Evolutionary conservation across 2,113 vertebrate genomes (phyloP), one percentile per base, ranked within the genome.

Genomic region (Notarius lentiginosus): DNA sequence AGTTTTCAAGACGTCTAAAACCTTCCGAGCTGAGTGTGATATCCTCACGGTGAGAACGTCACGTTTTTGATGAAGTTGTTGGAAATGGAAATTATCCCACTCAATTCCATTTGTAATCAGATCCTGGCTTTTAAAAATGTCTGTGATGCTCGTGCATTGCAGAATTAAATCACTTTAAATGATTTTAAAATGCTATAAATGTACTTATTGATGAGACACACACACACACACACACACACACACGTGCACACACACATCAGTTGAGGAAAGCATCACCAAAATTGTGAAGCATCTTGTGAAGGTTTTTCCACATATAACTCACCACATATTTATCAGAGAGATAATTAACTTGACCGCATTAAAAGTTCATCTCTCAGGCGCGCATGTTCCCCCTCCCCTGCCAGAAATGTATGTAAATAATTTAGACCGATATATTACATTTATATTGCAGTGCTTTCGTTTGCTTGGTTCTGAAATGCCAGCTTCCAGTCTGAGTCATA

Each of bases 31-130:
- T 24, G 58, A 79, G 27, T 79, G 12, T 8, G 18, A 58, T 11
- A 34, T 81, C 30, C 56, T 24, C 56, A 61, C 56, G 11, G 15
- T 17, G 77, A 9, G 55, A 61, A 12, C 24, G 56, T 81, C 20
- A 12, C 2, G 34, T 20, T 41, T 41, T 22, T 47, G 79, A 81
- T 81, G 58, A 81, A 81, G 30, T 61, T 58, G 53, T 34, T 61
- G 58, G n/a, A 41, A 61, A 47, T 81, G 79, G 30, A 61, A 4
- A 34, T 58, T 10, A 79, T 30, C 53, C 27, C 58, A 0, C 77
- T 47, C 18, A 24, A 61, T 81, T 81, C 79, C 22, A 81, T 81
- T 41, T 61, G 79, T 81, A 81, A 81, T 81, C 79, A 22, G 79
- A 81, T 24, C 79, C 30, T 9, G 47, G 56, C 27, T 41, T 81